Evolutionary conservation across 2,113 vertebrate species (phyloP).

Genomic region (Connochaetes taurinus): DNA sequence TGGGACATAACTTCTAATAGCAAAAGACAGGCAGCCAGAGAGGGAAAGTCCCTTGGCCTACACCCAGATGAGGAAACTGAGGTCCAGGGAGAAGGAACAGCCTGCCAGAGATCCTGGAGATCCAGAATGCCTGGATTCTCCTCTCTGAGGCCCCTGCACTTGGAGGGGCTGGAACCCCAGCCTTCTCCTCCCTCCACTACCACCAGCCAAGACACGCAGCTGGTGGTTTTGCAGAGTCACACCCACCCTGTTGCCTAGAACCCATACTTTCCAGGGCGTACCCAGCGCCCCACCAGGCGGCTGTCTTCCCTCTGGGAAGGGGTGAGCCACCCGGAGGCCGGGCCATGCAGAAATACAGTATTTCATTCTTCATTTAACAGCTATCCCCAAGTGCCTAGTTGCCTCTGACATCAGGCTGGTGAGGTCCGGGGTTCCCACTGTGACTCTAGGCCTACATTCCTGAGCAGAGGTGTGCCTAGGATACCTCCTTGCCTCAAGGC

Average conservation of each 20-base stretch:
- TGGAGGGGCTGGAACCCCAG: not conserved
- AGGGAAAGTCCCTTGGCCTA: not conserved
- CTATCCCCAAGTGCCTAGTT: slow-evolving; percentile 55
- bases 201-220: slow-evolving; percentile 52
- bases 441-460: slow-evolving; percentile 8
- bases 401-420: slow-evolving; percentile 69
- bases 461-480: slow-evolving; percentile 36
- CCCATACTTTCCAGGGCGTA: slow-evolving; percentile 57
- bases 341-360: not conserved
- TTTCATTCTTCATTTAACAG: slow-evolving; percentile 59
- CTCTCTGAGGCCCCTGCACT: not conserved
- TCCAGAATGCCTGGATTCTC: not conserved
- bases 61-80: not conserved
- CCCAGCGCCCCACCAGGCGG: slow-evolving; percentile 53
- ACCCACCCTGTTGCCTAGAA: slow-evolving; percentile 63
- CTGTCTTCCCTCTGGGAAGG: slow-evolving; percentile 54
- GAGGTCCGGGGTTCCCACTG: slow-evolving; percentile 35
- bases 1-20: not conserved
- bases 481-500: slow-evolving; percentile 29
- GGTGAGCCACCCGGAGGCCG: slow-evolving; percentile 49
- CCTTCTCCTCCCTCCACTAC: not conserved
- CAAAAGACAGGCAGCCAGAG: not conserved
- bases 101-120: not conserved
- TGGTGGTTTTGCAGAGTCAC: slow-evolving; percentile 41
- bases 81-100: not conserved